Base-by-base conservation (phyloP, 2,113 vertebrate species). In the Halcyon malimbica region DNA sequence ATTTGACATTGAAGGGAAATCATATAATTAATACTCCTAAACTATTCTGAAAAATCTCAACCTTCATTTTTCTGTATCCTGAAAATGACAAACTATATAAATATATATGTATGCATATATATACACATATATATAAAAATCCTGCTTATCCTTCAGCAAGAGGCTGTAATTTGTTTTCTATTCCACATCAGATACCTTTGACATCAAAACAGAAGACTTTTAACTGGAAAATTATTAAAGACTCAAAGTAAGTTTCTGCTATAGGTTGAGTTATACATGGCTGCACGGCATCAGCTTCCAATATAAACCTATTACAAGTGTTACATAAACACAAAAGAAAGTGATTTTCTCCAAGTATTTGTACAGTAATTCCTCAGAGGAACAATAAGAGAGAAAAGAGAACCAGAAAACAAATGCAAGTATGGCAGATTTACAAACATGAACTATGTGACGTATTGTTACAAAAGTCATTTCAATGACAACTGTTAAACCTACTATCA, bases 401-500 rank as follows among this genome's bases (percentile, higher is more conserved):
- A 89, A 82, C 41, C 62, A 90, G 88, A 80, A 96, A 96, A 96
- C 69, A 95, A 3, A 5, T 85, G 54, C 53, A 63, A 83, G 25
- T 67, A 59, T 87, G 85, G 94, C 93, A 89, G 74, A 93, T 56
- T 51, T 87, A 77, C 89, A 90, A 81, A 78, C 77, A 78, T 21
- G 41, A 44, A 90, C 50, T 88, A 69, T 91, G 87, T 93, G 83
- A 93, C 83, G 64, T 59, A 41, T 94, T 69, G 64, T 71, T 89
- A 94, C 56, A 83, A 56, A 65, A 94, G 90, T 54, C 54, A 71
- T 75, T 93, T 89, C 86, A 75, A 39, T 80, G 84, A 89, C 73
- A 46, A 89, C 89, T 96, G 75, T 82, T 94, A 56, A 18, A 94
- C 82, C 85, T 92, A 75, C 64, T 74, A 48, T 48, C 14, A 7